Percentiles rank a stretch among this genome's conserved stretches.
Conservation (phyloP, 2,113 vertebrate species). For the Chrysochloris asiatica region DNA sequence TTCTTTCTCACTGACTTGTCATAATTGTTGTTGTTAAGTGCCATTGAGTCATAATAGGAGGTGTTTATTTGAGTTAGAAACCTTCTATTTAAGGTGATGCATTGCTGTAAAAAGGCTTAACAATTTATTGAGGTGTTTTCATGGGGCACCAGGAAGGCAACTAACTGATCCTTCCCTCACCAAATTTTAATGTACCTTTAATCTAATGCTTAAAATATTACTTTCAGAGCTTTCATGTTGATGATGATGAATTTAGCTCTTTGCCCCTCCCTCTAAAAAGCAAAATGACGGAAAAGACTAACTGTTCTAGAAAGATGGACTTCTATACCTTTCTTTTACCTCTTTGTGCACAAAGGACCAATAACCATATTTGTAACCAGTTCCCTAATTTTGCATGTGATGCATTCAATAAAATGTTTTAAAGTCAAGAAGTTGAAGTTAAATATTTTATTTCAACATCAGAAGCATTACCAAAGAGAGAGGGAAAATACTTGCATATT, state of each 20-base stretch:
- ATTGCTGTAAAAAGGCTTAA: background rate
- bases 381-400: background rate
- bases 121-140: background rate
- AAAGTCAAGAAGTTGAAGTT: slow-evolving; percentile 31
- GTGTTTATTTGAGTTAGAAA: background rate
- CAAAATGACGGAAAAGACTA: too few relatives aligned
- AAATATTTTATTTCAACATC: slow-evolving; percentile 39
- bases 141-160: background rate
- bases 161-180: too few relatives aligned
- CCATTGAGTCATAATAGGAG: too few relatives aligned
- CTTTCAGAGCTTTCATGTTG: background rate
- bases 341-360: background rate
- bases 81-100: background rate
- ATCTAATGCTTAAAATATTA: too few relatives aligned
- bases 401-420: slow-evolving; percentile 11
- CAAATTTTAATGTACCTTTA: too few relatives aligned
- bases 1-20: too few relatives aligned
- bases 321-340: background rate
- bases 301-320: background rate
- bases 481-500: slow-evolving; percentile 42
- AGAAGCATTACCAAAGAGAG: too few relatives aligned
- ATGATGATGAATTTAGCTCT: background rate
- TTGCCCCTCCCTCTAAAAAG: too few relatives aligned
- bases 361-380: background rate
- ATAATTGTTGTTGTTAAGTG: too few relatives aligned